phyloP scores from a whole-genome alignment of 2,797 vertebrate genomes.

The Myotis vivesi region DNA sequence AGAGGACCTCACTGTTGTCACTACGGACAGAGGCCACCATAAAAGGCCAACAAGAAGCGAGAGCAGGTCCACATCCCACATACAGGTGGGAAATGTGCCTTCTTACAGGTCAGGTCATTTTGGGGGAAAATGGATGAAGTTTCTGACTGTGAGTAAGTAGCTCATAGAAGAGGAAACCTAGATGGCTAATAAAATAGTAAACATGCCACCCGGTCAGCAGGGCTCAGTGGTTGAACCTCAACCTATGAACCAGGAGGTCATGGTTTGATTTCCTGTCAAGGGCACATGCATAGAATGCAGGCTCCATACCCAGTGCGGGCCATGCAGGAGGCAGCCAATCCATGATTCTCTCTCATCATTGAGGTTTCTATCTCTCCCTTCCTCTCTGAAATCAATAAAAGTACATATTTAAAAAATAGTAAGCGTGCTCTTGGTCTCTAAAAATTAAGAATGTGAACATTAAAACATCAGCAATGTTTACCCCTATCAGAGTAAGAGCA shows the following conservation, averaged over 20 bases:
- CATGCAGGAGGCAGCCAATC: no score
- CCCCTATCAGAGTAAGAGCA: neutral
- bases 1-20: neutral
- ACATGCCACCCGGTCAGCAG: no score
- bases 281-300: no score
- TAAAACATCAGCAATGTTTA: neutral
- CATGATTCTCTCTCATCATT: no score
- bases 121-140: neutral
- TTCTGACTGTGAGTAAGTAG: neutral
- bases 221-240: no score
- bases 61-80: neutral
- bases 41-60: neutral
- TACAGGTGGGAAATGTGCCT: neutral
- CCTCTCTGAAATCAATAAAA: no score
- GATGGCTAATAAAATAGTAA: neutral
- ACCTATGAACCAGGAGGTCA: no score
- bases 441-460: neutral
- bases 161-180: neutral
- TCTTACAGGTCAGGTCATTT: neutral
- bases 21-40: neutral
- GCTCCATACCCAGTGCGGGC: no score
- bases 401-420: neutral
- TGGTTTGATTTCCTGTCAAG: no score
- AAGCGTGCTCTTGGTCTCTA: neutral
- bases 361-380: no score